Evolutionary conservation across 2,113 vertebrate species (phyloP), one percentile per base, ranked within the genome.

Genomic region (Thinocorus orbignyianus): DNA sequence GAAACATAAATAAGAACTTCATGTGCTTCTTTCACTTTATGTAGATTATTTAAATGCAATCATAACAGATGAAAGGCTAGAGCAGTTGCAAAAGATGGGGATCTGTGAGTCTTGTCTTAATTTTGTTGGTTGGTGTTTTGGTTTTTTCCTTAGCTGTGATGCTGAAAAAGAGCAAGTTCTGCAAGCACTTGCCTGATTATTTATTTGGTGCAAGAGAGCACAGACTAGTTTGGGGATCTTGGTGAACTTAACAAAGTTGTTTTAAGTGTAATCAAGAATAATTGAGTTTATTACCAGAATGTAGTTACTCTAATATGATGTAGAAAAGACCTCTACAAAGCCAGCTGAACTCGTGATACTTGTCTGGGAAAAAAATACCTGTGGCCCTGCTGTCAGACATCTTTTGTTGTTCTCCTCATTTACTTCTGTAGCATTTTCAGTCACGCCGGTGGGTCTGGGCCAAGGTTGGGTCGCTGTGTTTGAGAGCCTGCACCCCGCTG

Each of bases 291-390:
- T 73, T 92, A 52, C 7, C 44, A 71, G 58, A 55, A 66, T 2
- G 3, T 25, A 17, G 35, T 42, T 73, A 35, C 17, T 52, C 42
- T 57, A 51, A n/a, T 17, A 10, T 16, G 30, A 14, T 39, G 8
- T 26, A n/a, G 68, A 74, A 90, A 69, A 73, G 76, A 35, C 13
- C 19, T 6, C 60, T 46, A 5, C 31, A 71, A 35, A 39, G 22
- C 51, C 31, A 65, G 74, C 22, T 3, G 55, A 39, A 5, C 30
- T 55, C 0, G 0, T n/a, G 58, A 7, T 66, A 2, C 10, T 62
- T 52, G 42, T 48, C 24, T 42, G 58, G 55, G 39, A 60, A 57
- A 33, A 65, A 81, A 35, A 2, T 2, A 1, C 19, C 13, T 22
- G 2, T 16, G 31, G 73, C 20, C 44, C 30, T 70, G 46, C n/a